Conservation (phyloP, 2,113 vertebrate genomes). For the Regulus satrapa region DNA sequence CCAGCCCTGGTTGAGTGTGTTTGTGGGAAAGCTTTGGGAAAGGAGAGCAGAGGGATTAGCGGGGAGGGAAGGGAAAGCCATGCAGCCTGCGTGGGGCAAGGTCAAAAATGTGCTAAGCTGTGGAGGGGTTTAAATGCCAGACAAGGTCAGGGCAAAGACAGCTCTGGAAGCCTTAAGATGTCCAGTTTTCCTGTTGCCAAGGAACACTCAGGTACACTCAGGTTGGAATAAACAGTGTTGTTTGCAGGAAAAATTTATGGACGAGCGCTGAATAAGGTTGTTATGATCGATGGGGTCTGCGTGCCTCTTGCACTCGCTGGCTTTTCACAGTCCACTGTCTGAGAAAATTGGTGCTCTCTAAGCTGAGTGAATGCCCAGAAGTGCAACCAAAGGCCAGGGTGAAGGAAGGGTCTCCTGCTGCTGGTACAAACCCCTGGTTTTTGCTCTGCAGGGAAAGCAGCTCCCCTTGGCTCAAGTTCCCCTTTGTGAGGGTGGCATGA, state of each 20-base stretch:
- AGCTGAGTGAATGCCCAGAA: neutral
- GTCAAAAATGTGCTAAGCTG: neutral
- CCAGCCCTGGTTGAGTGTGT: neutral
- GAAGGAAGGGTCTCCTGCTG: neutral
- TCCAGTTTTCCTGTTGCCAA: neutral
- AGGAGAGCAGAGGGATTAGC: neutral
- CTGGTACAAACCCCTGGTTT: neutral
- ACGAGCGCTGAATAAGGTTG: neutral
- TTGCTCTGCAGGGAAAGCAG: neutral
- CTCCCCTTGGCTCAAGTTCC: neutral
- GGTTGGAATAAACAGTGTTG: neutral
- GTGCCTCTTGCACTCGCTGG: neutral
- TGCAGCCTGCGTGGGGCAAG: neutral
- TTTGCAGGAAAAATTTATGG: neutral
- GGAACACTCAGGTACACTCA: neutral
- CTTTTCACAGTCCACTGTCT: neutral
- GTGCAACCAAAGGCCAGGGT: neutral
- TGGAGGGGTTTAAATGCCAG: neutral
- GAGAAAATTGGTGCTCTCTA: neutral
- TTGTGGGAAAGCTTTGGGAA: neutral
- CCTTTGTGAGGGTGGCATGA: neutral
- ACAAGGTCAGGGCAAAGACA: neutral
- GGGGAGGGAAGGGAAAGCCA: neutral
- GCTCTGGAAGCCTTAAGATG: neutral
- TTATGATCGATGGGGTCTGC: neutral